These are phyloP conservation scores for Stegodyphus mimosarum DNA, from an alignment of 1,140 invertebrate species.

Conservation along the genomic window DNA sequence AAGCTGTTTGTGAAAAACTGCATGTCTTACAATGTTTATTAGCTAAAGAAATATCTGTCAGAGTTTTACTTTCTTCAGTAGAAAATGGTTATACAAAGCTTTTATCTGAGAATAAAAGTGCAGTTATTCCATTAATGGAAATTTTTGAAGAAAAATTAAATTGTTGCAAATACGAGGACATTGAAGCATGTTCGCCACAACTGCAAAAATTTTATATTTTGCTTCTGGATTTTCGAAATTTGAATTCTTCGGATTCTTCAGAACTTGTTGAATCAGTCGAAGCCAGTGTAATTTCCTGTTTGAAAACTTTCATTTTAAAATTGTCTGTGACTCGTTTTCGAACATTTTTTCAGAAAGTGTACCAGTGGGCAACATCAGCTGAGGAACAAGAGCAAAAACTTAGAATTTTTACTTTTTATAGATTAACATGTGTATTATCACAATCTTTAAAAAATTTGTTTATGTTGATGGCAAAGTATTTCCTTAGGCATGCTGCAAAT, in stretches of 20 bases:
- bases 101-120: conserved; percentile 70
- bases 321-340: conserved; percentile 88
- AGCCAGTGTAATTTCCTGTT: conserved; percentile 77
- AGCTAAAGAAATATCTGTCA: conserved; percentile 75
- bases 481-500: conserved; percentile 82
- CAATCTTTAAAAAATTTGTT: conserved; percentile 88
- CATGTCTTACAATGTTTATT: conserved; percentile 74
- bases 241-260: conserved; percentile 1
- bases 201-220: conserved; percentile 79
- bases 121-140: conserved; percentile 77
- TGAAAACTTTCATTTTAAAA: conserved; percentile 84
- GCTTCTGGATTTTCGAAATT: conserved; percentile 77
- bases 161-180: conserved; percentile 69
- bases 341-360: conserved; percentile 82
- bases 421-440: conserved; percentile 77
- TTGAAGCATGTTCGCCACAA: conserved; percentile 77
- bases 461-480: conserved; percentile 86
- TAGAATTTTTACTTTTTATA: conserved; percentile 83
- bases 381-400: conserved; percentile 64
- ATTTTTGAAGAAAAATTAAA: conserved; percentile 32
- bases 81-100: conserved; percentile 76
- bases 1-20: conserved; percentile 62
- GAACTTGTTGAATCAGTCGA: conserved; percentile 77
- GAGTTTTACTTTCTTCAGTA: conserved; percentile 82
- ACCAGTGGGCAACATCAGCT: conserved; percentile 29